Conservation (phyloP, 1,140 invertebrate genomes). For the Pantala flavescens region DNA sequence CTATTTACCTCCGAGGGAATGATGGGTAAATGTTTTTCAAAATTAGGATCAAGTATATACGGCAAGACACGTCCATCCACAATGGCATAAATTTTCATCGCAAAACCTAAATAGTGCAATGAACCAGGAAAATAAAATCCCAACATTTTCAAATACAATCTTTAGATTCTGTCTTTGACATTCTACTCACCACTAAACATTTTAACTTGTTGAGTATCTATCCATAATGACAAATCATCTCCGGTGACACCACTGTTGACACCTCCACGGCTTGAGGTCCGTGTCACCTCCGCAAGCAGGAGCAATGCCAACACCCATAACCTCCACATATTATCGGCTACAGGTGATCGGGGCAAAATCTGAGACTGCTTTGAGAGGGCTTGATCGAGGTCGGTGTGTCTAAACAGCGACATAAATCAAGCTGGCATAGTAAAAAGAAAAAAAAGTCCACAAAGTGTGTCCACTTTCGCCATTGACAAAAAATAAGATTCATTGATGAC, state of each 20-base stretch:
- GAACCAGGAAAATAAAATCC: too few species aligned
- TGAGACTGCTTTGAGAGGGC: neutral
- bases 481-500: neutral
- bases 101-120: conserved; percentile 46
- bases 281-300: neutral
- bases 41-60: conserved; percentile 78
- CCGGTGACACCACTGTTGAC: conserved; percentile 19
- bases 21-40: conserved; percentile 75
- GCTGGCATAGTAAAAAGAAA: conserved; percentile 9
- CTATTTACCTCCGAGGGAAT: conserved; percentile 74
- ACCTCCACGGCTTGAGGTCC: conserved; percentile 10
- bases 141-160: too few species aligned
- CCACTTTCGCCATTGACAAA: conserved; percentile 2
- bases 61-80: conserved; percentile 70
- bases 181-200: conserved; percentile 67
- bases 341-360: neutral
- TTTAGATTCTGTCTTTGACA: too few species aligned
- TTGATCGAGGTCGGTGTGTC: neutral
- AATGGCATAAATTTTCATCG: conserved; percentile 82
- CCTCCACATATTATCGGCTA: neutral
- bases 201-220: conserved; percentile 77
- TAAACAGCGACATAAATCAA: conserved; percentile 10
- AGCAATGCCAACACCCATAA: conserved; percentile 8
- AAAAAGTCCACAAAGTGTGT: neutral
- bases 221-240: conserved; percentile 62